Conservation (phyloP, 1,140 invertebrate species). For the Bursaphelenchus mucronatus region DNA sequence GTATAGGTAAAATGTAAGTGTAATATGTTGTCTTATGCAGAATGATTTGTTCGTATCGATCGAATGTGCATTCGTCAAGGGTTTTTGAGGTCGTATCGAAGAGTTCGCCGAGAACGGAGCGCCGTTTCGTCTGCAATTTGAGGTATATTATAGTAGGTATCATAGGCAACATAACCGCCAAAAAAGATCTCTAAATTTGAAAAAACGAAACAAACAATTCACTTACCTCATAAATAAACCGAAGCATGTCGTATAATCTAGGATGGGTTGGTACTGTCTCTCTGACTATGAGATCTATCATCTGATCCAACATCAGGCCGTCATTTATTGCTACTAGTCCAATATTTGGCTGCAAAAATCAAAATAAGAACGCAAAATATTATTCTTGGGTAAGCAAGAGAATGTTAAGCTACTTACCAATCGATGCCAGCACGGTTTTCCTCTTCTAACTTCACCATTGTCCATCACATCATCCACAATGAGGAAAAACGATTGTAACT, state of each 20-base stretch:
- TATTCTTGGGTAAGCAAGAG: too few relatives aligned
- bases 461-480: conserved; percentile 89
- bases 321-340: conserved; percentile 83
- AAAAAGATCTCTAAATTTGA: too few relatives aligned
- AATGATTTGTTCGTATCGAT: conserved; percentile 80
- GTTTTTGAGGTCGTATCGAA: conserved; percentile 62
- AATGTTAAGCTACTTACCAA: conserved; percentile 61
- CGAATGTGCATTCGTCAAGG: conserved; percentile 72
- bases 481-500: conserved; percentile 78
- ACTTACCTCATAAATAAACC: conserved; percentile 78
- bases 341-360: conserved; percentile 64
- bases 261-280: conserved; percentile 73
- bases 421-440: conserved; percentile 82
- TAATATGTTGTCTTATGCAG: conserved; percentile 79
- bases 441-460: conserved; percentile 72
- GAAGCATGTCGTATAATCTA: conserved; percentile 75
- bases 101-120: conserved; percentile 65
- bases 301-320: conserved; percentile 73
- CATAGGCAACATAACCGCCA: too few relatives aligned
- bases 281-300: conserved; percentile 74
- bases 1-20: conserved; percentile 8
- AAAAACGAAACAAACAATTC: neutral
- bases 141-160: too few relatives aligned
- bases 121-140: conserved; percentile 49
- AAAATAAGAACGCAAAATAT: too few relatives aligned